Conservation (phyloP, 2,113 vertebrate species). For the Nannospalax galili region DNA sequence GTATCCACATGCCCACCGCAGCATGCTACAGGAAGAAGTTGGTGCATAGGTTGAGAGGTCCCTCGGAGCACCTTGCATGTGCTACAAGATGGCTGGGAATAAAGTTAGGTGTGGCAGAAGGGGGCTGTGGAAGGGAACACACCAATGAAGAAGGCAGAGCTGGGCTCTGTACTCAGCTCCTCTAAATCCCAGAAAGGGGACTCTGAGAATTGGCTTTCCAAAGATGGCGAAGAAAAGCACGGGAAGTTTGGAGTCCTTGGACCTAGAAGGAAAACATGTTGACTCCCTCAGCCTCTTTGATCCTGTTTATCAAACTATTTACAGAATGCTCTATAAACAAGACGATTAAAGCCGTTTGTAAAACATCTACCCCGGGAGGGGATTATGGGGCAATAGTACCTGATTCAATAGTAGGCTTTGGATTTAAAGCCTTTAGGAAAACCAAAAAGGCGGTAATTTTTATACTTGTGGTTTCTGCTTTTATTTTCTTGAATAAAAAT, state of each 20-base stretch:
- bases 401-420: neutral
- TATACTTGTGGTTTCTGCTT: neutral
- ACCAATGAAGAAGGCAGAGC: neutral
- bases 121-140: neutral
- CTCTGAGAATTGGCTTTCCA: neutral
- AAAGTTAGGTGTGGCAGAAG: neutral
- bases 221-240: neutral
- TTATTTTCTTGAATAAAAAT: slow-evolving; percentile 12
- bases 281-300: neutral
- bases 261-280: neutral
- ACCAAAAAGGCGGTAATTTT: neutral
- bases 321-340: neutral
- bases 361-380: neutral
- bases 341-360: neutral
- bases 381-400: neutral
- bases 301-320: neutral
- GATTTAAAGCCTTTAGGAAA: slow-evolving; percentile 19
- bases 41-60: neutral
- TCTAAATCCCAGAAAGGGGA: neutral
- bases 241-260: neutral
- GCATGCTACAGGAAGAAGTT: neutral
- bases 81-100: neutral
- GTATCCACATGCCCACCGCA: fast-evolving
- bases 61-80: neutral
- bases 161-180: neutral